phyloP scores from a whole-genome alignment of 2,888 invertebrate species.

The Tenthredo notha region DNA sequence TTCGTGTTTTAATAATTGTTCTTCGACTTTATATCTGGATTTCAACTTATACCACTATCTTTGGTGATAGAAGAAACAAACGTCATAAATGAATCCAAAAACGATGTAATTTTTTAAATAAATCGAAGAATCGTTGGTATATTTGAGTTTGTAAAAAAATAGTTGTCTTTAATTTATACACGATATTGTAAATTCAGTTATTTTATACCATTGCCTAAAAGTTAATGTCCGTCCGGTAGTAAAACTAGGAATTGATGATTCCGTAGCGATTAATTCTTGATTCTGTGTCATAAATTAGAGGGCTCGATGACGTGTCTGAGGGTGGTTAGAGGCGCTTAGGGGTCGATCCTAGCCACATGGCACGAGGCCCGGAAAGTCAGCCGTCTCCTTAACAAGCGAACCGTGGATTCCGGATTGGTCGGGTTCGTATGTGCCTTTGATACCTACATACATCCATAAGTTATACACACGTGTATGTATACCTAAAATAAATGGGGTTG shows the following conservation, averaged over 20 bases:
- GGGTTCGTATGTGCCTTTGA: conserved; percentile 58
- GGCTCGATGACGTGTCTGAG: conserved; percentile 64
- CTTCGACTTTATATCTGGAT: neutral
- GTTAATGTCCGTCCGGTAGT: neutral
- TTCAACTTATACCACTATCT: too few species aligned
- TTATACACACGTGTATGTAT: conserved; percentile 50
- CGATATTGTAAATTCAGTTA: neutral
- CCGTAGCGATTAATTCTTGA: conserved; percentile 46
- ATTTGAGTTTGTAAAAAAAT: neutral
- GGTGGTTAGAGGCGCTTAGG: conserved; percentile 56
- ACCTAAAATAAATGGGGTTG: conserved; percentile 59
- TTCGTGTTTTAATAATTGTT: neutral
- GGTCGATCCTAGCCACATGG: conserved; percentile 67
- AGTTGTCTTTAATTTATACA: neutral
- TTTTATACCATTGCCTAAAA: neutral
- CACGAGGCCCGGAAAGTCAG: conserved; percentile 65
- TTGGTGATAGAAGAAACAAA: too few species aligned
- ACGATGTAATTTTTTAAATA: neutral
- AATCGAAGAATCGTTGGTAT: neutral
- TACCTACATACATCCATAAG: conserved; percentile 54
- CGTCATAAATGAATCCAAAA: neutral
- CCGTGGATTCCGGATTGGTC: conserved; percentile 44
- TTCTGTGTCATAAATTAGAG: conserved; percentile 65
- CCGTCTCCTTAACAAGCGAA: conserved; percentile 62
- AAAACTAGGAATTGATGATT: conserved; percentile 44